Evolutionary conservation across 30 jellyfish, hydroid and myxozoan species (phyloP), one percentile per base, ranked within the genome.

Genomic region (Chrysaora quinquecirrha): DNA sequence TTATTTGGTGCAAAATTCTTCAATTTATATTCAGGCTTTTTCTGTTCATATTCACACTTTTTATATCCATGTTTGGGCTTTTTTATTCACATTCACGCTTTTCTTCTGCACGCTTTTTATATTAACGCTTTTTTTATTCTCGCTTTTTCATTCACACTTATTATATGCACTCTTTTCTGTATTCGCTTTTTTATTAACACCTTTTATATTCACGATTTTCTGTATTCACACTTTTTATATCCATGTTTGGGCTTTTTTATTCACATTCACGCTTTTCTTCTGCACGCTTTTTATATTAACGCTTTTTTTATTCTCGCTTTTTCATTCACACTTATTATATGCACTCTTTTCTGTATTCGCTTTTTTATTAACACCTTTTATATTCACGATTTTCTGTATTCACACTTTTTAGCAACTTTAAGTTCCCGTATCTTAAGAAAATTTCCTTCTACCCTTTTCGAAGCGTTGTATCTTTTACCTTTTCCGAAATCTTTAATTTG

Each of bases 401-500:
- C 58, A 66, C 78, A 60, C 78, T 30, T 66, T 66, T 66, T 66
- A 28, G 52, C 78, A 63, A 63, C 75, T 63, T 63, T 3, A 63
- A 63, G 75, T 63, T 63, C 75, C 75, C 75, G 49, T 48, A 63
- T 63, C 75, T 7, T 56, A 18, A 63, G 49, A 63, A 63, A 63
- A 63, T 63, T 27, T 28, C 78, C 61, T 30, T 66, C 78, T 66
- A 66, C 78, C 60, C 31, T 30, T 30, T 66, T 31, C 61, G 52
- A 66, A 66, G 60, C 78, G 78, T 66, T 66, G 24, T 66, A 66
- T 60, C 78, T 66, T 66, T 24, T 66, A 66, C 78, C 78, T 66
- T 66, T 66, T 66, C 58, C 52, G 61, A 66, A 66, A 28, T 34
- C 78, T 52, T 52, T 52, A 52, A 52, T 19, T 52, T 52, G 68